Conservation (phyloP, 2,797 vertebrate species). For the Aphelocoma californica region DNA sequence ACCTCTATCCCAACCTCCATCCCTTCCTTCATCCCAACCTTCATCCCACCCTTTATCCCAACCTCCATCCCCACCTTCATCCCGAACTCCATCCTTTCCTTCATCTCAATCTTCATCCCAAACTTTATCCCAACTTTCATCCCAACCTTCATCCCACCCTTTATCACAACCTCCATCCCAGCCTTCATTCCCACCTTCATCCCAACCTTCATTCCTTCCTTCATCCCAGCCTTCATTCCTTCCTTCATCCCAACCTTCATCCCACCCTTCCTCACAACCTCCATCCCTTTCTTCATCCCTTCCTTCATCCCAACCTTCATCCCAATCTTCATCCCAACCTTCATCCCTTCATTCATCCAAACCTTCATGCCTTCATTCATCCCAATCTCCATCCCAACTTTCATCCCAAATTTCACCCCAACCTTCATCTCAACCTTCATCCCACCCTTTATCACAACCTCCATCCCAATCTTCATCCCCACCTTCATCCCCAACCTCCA, state of each 20-base stretch:
- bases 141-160: neutral
- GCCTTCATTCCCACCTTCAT: neutral
- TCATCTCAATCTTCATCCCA: neutral
- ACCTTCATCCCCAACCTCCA: accelerated
- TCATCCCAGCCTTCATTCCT: too few relatives aligned
- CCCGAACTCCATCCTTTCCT: too few relatives aligned
- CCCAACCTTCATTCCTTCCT: too few relatives aligned
- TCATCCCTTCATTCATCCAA: neutral
- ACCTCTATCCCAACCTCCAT: too few relatives aligned
- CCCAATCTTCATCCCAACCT: too few relatives aligned
- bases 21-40: too few relatives aligned
- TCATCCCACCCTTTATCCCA: neutral
- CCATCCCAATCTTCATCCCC: neutral
- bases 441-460: too few relatives aligned
- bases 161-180: neutral
- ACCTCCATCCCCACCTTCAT: too few relatives aligned
- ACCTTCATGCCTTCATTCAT: too few relatives aligned
- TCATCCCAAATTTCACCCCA: neutral
- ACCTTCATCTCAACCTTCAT: neutral
- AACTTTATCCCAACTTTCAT: neutral
- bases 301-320: too few relatives aligned
- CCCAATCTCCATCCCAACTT: neutral
- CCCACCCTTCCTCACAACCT: neutral
- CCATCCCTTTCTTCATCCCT: neutral
- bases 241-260: neutral